A percentile compares a stretch with the other conserved stretches of the same genome.
phyloP scores from a whole-genome alignment of 2,797 vertebrate genomes.

The Morus bassanus region DNA sequence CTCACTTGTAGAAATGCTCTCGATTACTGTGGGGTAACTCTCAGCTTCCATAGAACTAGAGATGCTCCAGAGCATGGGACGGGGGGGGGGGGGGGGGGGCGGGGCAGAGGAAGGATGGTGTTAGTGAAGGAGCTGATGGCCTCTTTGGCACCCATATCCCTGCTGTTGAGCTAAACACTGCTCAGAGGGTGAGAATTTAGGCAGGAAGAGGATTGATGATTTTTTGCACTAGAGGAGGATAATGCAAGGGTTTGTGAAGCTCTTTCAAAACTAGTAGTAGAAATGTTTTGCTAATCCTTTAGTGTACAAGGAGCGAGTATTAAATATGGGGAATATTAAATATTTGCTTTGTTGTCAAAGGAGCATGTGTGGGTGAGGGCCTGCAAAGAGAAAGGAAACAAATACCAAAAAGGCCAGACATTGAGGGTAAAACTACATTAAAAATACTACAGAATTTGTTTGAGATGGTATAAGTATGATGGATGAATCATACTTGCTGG shows the following conservation, averaged over 20 bases:
- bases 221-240: background rate
- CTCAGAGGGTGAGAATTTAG: background rate
- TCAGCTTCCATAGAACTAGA: background rate
- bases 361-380: background rate
- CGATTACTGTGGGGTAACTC: background rate
- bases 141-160: background rate
- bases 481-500: background rate
- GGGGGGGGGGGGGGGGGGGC: background rate
- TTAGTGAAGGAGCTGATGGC: background rate
- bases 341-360: background rate
- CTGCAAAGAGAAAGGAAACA: background rate
- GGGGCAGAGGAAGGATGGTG: background rate
- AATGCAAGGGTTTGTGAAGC: background rate
- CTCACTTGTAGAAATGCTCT: background rate
- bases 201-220: background rate
- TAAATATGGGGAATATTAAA: background rate
- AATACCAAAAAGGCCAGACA: accelerated
- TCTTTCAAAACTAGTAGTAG: background rate
- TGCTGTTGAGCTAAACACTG: background rate
- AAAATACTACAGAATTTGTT: background rate
- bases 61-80: background rate
- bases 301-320: background rate
- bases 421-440: background rate
- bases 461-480: background rate
- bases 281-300: background rate